These are phyloP conservation scores for Heterotilapia buettikoferi DNA, from an alignment of 2,113 vertebrate genomes.

Conservation along the genomic window DNA sequence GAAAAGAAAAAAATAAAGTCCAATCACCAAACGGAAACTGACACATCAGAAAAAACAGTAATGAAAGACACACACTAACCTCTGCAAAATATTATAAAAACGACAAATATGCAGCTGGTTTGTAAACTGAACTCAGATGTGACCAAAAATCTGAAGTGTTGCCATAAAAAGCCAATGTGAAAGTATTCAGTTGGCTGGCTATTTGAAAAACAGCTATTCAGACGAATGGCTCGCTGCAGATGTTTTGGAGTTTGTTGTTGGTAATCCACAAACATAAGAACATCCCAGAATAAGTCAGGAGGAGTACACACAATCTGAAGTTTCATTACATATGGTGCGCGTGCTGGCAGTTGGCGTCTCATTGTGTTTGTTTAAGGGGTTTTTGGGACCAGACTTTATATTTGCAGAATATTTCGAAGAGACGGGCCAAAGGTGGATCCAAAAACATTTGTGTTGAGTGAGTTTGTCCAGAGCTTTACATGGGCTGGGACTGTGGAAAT, in stretches of 20 bases:
- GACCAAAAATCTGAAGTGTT: neutral
- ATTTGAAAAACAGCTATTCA: neutral
- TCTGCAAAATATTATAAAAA: neutral
- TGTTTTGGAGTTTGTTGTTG: conserved; percentile 44
- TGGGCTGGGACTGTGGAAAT: neutral
- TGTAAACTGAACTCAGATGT: neutral
- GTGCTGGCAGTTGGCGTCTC: conserved; percentile 14
- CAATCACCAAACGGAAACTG: neutral
- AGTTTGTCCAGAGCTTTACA: conserved; percentile 3
- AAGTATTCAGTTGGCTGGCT: neutral
- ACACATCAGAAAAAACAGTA: neutral
- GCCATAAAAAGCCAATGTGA: neutral
- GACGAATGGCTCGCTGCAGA: neutral
- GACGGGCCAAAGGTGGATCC: conserved; percentile 13
- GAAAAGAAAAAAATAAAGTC: neutral
- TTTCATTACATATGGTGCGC: conserved; percentile 24
- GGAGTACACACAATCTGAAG: conserved; percentile 19
- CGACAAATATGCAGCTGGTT: neutral
- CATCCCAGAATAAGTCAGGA: conserved; percentile 49
- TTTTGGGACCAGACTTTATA: conserved; percentile 19
- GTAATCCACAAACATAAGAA: conserved; percentile 43
- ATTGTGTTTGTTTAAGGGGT: conserved; percentile 35
- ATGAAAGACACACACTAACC: neutral
- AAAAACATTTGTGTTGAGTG: conserved; percentile 9
- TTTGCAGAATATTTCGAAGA: conserved; percentile 46